phyloP scores from a whole-genome alignment of 2,888 invertebrate species.

The Osedax frankpressi region DNA sequence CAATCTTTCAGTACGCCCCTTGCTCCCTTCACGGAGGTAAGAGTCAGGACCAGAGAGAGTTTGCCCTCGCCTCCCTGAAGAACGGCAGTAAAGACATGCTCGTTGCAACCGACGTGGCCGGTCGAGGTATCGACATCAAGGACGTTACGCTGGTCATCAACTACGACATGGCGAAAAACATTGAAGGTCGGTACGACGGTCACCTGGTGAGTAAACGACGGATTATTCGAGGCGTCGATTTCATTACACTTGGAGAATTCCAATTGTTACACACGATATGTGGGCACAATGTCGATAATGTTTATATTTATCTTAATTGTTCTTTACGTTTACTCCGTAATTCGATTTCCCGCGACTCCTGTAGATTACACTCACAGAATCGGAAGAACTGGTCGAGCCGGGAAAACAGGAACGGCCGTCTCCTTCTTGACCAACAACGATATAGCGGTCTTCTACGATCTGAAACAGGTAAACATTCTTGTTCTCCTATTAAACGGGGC shows the following conservation, averaged over 20 bases:
- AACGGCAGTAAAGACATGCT: conserved; percentile 89
- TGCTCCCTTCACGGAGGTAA: conserved; percentile 97
- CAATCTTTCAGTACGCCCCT: conserved; percentile 71
- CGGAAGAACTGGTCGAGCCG: conserved; percentile 95
- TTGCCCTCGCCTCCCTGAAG: conserved; percentile 88
- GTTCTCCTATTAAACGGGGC: no score
- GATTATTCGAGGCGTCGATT: no score
- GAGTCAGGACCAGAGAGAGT: conserved; percentile 97
- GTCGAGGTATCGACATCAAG: conserved; percentile 99
- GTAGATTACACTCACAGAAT: conserved; percentile 69
- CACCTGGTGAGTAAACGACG: no score
- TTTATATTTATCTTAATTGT: no score
- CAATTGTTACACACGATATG: no score
- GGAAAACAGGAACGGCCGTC: conserved; percentile 88
- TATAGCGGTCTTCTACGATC: conserved; percentile 81
- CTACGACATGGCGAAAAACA: conserved; percentile 98
- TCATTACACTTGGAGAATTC: no score
- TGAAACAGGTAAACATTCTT: conserved; percentile 78
- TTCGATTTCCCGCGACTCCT: conserved; percentile 47
- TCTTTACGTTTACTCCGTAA: no score
- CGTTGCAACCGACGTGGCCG: conserved; percentile 97
- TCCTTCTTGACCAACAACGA: conserved; percentile 96
- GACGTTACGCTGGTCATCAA: conserved; percentile 98
- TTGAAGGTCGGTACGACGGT: no score
- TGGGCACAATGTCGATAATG: no score